These are phyloP conservation scores for Hermaeophaga mercurialis DNA, from an alignment of 2,888 invertebrate genomes.

Conservation along the genomic window DNA sequence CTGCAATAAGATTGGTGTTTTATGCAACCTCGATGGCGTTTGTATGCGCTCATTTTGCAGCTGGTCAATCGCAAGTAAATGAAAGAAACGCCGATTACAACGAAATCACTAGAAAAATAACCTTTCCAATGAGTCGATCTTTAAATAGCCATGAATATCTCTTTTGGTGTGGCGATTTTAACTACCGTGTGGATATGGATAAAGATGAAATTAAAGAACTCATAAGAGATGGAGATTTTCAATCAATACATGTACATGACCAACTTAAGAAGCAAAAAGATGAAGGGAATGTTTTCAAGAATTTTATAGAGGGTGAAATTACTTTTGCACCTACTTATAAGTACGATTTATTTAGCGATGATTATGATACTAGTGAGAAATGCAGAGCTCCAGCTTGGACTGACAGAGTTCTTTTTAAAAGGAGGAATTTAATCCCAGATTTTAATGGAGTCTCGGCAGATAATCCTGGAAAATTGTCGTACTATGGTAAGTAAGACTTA, in stretches of 20 bases:
- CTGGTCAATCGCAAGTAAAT: slow-evolving; percentile 93
- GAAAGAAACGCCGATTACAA: slow-evolving; percentile 97
- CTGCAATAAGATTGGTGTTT: slow-evolving; percentile 88
- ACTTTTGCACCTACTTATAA: slow-evolving; percentile 97
- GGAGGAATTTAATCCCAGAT: slow-evolving; percentile 75
- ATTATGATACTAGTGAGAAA: slow-evolving; percentile 99
- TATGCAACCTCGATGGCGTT: slow-evolving; percentile 96
- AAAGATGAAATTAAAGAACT: slow-evolving; percentile 91
- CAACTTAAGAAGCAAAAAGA: slow-evolving; percentile 84
- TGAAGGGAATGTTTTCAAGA: slow-evolving; percentile 85
- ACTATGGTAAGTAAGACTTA: slow-evolving; percentile 73
- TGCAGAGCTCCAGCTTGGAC: slow-evolving; percentile 98
- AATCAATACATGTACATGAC: slow-evolving; percentile 80
- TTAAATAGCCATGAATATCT: slow-evolving; percentile 96
- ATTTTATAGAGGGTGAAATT: slow-evolving; percentile 91
- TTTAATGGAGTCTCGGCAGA: slow-evolving; percentile 65
- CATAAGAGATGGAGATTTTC: slow-evolving; percentile 75
- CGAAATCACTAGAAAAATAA: slow-evolving; percentile 90
- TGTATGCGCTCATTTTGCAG: slow-evolving; percentile 98
- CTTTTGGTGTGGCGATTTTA: slow-evolving; percentile 99
- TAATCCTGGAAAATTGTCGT: slow-evolving; percentile 75
- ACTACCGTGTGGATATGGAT: slow-evolving; percentile 95
- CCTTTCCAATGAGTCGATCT: slow-evolving; percentile 90
- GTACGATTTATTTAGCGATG: slow-evolving; percentile 97
- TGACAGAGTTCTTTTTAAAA: slow-evolving; percentile 93